These are phyloP conservation scores for Pheosia tremula DNA, from an alignment of 2,888 invertebrate genomes.

Conservation along the genomic window DNA sequence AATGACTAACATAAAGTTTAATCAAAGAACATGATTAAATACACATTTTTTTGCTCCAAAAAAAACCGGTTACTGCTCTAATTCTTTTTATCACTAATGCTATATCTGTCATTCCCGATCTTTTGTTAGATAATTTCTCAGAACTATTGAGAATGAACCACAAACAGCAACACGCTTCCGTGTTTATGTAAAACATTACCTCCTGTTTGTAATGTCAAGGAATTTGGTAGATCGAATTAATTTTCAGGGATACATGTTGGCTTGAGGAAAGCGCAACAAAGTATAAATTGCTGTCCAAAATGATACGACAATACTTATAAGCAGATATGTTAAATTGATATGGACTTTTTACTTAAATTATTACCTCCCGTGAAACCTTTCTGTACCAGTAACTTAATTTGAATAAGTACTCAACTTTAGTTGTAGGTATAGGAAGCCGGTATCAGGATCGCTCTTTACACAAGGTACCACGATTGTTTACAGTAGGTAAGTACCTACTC, in stretches of 20 bases:
- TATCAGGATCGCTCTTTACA: not conserved
- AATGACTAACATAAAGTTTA: no score
- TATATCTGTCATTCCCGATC: not conserved
- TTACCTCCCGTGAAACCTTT: no score
- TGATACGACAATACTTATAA: no score
- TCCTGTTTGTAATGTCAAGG: not conserved
- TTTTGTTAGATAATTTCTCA: not conserved
- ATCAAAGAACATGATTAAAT: no score
- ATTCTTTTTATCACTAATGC: not conserved
- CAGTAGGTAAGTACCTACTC: not conserved
- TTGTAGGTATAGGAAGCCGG: not conserved
- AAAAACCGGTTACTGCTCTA: not conserved
- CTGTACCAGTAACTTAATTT: no score
- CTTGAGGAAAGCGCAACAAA: no score
- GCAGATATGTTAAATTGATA: no score
- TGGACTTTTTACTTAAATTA: no score
- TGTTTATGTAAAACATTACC: not conserved
- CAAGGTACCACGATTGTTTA: not conserved
- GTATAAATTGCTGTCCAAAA: no score
- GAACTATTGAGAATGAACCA: slow-evolving; percentile 1
- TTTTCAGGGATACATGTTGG: no score
- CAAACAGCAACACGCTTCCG: slow-evolving; percentile 1
- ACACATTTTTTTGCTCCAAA: no score
- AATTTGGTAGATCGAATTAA: not conserved
- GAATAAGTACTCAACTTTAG: no score